These are phyloP conservation scores for Magallana gigas DNA, from an alignment of 1,140 invertebrate species.

Conservation along the genomic window DNA sequence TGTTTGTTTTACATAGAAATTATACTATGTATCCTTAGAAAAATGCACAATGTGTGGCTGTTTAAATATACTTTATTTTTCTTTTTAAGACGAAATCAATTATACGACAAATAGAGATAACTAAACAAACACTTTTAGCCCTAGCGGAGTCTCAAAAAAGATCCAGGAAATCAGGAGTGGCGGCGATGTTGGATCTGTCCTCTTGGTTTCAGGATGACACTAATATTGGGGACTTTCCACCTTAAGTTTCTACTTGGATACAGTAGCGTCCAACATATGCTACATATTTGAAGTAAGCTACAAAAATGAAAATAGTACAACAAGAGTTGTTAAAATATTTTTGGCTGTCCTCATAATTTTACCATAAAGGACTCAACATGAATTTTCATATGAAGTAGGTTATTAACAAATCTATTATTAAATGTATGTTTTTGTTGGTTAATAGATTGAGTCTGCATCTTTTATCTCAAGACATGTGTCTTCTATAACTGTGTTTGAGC, in stretches of 20 bases:
- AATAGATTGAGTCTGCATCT: background rate
- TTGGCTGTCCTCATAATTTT: no score
- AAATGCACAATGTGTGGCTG: background rate
- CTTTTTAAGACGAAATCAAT: slow-evolving; percentile 49
- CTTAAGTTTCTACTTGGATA: slow-evolving; percentile 55
- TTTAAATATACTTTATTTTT: background rate
- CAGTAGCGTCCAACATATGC: slow-evolving; percentile 57
- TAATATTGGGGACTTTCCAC: slow-evolving; percentile 40
- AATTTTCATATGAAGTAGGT: no score
- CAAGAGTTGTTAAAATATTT: no score
- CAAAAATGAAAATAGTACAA: no score
- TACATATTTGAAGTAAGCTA: slow-evolving; percentile 61
- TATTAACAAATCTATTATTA: no score
- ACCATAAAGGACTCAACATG: no score
- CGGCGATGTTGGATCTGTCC: slow-evolving; percentile 50
- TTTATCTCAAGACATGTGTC: background rate
- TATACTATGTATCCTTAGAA: no score
- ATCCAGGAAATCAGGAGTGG: slow-evolving; percentile 40
- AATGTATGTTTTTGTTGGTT: background rate
- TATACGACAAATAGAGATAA: slow-evolving; percentile 21
- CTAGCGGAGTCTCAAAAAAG: background rate
- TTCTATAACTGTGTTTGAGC: background rate
- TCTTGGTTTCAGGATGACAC: slow-evolving; percentile 50
- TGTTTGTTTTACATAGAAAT: no score
- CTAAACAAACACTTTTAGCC: slow-evolving; percentile 43